These are phyloP conservation scores for Acleris literana DNA, from an alignment of 2,888 invertebrate species.

Conservation along the genomic window DNA sequence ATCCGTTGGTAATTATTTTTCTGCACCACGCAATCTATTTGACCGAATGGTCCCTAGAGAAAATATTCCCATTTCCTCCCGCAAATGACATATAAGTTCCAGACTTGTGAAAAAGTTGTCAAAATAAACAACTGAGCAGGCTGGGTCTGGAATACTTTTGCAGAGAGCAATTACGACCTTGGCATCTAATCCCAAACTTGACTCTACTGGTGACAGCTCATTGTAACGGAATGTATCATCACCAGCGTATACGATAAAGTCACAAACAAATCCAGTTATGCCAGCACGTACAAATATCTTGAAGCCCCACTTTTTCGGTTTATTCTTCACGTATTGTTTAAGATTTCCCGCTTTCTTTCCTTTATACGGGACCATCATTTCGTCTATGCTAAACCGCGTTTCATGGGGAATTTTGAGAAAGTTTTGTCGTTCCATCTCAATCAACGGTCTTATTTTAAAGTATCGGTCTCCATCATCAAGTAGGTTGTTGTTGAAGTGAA, in stretches of 20 bases:
- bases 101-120: slow-evolving; percentile 14
- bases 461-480: slow-evolving; percentile 16
- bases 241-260: slow-evolving; percentile 17
- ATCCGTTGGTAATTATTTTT: neutral
- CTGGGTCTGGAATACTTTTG: neutral
- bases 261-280: slow-evolving; percentile 39
- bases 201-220: neutral
- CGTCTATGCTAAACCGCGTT: slow-evolving; percentile 38
- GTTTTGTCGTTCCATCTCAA: slow-evolving; percentile 23
- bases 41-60: slow-evolving; percentile 1
- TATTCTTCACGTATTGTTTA: slow-evolving; percentile 44
- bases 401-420: slow-evolving; percentile 15
- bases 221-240: neutral
- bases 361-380: slow-evolving; percentile 49
- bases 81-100: slow-evolving; percentile 4
- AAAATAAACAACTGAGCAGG: neutral
- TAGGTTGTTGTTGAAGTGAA: slow-evolving; percentile 29
- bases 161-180: slow-evolving; percentile 5
- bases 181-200: slow-evolving; percentile 6
- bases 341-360: slow-evolving; percentile 43
- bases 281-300: slow-evolving; percentile 45
- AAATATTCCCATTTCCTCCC: slow-evolving; percentile 6
- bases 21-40: slow-evolving; percentile 3
- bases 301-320: slow-evolving; percentile 46
- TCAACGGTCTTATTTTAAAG: slow-evolving; percentile 27